phyloP scores from a whole-genome alignment of 2,888 invertebrate genomes.

The Danaus chrysippus region DNA sequence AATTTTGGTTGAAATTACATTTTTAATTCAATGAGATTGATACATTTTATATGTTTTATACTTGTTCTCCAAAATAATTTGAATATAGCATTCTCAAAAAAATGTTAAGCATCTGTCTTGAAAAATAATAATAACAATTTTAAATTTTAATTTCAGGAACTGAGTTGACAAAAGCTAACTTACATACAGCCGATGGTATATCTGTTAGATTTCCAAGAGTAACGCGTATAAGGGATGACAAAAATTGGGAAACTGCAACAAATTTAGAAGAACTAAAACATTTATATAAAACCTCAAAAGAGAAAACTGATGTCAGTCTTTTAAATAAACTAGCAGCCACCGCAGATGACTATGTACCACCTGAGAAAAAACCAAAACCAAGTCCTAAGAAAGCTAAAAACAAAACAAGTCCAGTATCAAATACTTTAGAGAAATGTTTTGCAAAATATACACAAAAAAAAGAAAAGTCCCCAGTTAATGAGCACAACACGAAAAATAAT shows the following conservation, averaged over 20 bases:
- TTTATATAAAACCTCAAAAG: slow-evolving; percentile 84
- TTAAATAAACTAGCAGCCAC: slow-evolving; percentile 69
- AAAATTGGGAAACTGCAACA: slow-evolving; percentile 91
- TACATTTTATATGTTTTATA: too few relatives aligned
- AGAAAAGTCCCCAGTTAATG: background rate
- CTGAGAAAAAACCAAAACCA: slow-evolving; percentile 52
- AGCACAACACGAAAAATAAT: slow-evolving; percentile 10
- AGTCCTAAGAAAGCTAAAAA: slow-evolving; percentile 40
- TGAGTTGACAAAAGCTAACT: slow-evolving; percentile 87
- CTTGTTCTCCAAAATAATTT: too few relatives aligned
- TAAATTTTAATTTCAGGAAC: slow-evolving; percentile 74
- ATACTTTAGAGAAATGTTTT: slow-evolving; percentile 31
- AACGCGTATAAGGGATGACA: slow-evolving; percentile 89
- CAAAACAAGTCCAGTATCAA: slow-evolving; percentile 21
- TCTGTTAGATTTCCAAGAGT: slow-evolving; percentile 96
- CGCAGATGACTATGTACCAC: slow-evolving; percentile 43
- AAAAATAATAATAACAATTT: background rate
- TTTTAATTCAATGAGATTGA: too few relatives aligned
- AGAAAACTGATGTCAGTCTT: slow-evolving; percentile 79
- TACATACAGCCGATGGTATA: slow-evolving; percentile 95
- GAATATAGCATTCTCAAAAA: background rate
- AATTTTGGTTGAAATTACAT: background rate
- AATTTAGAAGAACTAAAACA: slow-evolving; percentile 85
- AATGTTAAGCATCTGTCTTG: background rate
- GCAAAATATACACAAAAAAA: slow-evolving; percentile 23